Base-by-base conservation (phyloP, 2,113 vertebrate species). In the Scomber scombrus region DNA sequence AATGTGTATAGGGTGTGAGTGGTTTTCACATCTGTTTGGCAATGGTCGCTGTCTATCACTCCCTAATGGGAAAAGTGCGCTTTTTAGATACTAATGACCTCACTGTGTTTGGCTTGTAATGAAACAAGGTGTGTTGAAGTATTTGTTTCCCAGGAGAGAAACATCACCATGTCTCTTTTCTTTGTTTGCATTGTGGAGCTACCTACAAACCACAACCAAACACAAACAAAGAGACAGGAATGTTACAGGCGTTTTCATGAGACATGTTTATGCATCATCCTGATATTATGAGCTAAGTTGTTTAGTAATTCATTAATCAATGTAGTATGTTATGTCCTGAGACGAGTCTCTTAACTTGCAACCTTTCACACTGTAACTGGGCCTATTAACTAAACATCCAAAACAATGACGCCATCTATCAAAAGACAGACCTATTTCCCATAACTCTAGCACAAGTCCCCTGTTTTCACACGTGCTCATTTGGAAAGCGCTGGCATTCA, bases 1-100 rank as follows among this genome's bases (percentile, higher is more conserved):
- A 90, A 84, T 82, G 75, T 56, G 31, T 78, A 81, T 54, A 63
- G 86, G 85, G 74, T 90, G 83, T 81, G 82, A 88, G 86, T 78
- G 78, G 80, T 82, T 88, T 89, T 85, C 77, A 90, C 90, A 92
- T 92, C 83, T 91, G 88, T 91, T 91, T 90, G 84, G 89, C 91
- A 90, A 89, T 50, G 65, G 75, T 54, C 0, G 12, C 72, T 75
- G 81, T 90, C 88, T 85, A 82, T 91, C 82, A 76, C 75, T 86
- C 74, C 68, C 86, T 89, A 85, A 87, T 90, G 85, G 80, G 78
- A 90, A 91, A 88, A 85, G 69, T 75, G 74, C 51, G 52, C 50
- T 80, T 84, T 88, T 88, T 90, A 79, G 63, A 80, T 61, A 76
- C 68, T 84, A 89, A 91, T 90, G 80, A 88, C 71, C 74, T 81